Base-by-base conservation (phyloP, 2,113 vertebrate genomes). In the Bubo blakistoni region DNA sequence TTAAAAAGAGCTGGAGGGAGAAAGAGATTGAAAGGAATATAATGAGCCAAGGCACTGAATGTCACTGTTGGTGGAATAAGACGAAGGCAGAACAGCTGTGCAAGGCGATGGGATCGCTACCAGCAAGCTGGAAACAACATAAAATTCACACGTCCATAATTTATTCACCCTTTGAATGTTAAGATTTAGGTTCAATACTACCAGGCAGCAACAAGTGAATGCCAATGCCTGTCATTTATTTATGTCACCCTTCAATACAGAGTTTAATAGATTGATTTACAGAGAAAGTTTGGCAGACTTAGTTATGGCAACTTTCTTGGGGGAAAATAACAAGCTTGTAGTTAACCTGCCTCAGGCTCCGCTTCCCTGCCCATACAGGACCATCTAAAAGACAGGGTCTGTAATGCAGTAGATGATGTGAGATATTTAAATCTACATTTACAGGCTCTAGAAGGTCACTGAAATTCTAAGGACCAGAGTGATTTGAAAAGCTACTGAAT, bases 1-100 rank as follows among this genome's bases (percentile, higher is more conserved):
- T 86, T 92, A n/a, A 86, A 95, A 96, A 78, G 6, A 36, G 79
- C 44, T 88, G 82, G 55, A 85, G 57, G 63, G 51, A 92, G 74
- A 91, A 91, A 81, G 77, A 81, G 46, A 79, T 21, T 58, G 42
- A 95, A 80, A 52, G n/a, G 81, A 69, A 83, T 36, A 95, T 90
- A 95, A 93, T 19, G 70, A 90, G 74, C 51, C 52, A 65, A 92
- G 40, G 42, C n/a, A 66, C 42, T 91, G 66, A 61, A 87, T 87
- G 55, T 47, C 76, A 81, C 21, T 70, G 29, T 38, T 21, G 34
- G 86, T 93, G 38, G 59, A 95, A 86, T 13, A 95, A 95, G 73
- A 95, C 81, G 88, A 92, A 96, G 76, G 83, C 61, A 57, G 34
- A 94, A 80, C 67, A 96, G 72, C 79, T 79, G 89, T 77, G 65